Evolutionary conservation across 2,888 invertebrate genomes (phyloP), one percentile per base, ranked within the genome.

Genomic region (Fissipunctia ypsillon): DNA sequence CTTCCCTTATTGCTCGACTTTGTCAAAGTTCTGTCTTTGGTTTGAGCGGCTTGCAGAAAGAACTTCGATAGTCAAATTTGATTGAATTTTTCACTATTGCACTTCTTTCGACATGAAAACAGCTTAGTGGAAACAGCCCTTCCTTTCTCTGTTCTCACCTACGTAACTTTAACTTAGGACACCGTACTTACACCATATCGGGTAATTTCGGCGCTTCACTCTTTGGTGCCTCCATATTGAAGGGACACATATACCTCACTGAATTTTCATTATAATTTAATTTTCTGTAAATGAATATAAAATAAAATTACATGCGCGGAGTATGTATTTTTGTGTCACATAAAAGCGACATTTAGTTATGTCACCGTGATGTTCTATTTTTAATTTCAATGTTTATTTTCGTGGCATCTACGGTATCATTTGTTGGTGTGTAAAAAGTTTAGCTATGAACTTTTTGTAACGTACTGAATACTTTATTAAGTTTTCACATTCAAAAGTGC

Each of bases 141-240:
- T 50, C 16, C 31, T 50, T 5, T 48, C n/a, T 63, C 14, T 16
- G 14, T 43, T 45, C 43, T 45, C 43, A 28, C 9, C 3, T 19
- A 31, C 31, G 10, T n/a, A 50, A 50, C n/a, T n/a, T 10, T 10
- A 50, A 64, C 19, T n/a, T 14, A n/a, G 14, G 48, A 6, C 16
- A 48, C 22, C n/a, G 25, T 65, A 93, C 95, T 94, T 91, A 95
- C 95, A 95, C 91, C 95, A 95, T 95, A 67, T 93, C 92, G 52
- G 95, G 88, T 35, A 94, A 74, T 81, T 94, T 94, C 12, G 90
- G 88, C 56, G 87, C 71, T 14, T 94, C 94, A 75, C 80, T 84
- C 73, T 90, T 94, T 10, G 89, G 81, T 56, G 88, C 83, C 65
- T 95, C 95, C 95, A 95, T 95, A 65, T 78, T 78, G 59, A 69